Base-by-base conservation (phyloP, 2,113 vertebrate genomes). In the Oncorhynchus clarkii region DNA sequence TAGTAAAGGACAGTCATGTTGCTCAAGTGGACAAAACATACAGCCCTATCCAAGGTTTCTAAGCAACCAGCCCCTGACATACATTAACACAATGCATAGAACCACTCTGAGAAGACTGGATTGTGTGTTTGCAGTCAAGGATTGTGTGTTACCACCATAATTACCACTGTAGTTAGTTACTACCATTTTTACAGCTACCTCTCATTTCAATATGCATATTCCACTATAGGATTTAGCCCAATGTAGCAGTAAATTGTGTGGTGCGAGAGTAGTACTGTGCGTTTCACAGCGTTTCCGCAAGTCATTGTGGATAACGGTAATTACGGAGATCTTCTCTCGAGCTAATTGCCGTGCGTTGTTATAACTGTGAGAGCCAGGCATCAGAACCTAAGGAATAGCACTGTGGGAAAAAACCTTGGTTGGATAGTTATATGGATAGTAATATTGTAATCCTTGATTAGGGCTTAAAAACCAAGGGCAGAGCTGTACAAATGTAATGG, bases 21-120 rank as follows among this genome's bases (percentile, higher is more conserved):
- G 12, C 68, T 70, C 39, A 71, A 80, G 64, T 67, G 54, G 62
- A 79, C 86, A 79, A 78, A 79, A 88, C 79, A 85, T 84, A 87
- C 65, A 57, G 22, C 66, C 26, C 66, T 76, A 70, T n/a, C 39
- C 8, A 39, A 45, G 72, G 86, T 88, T 88, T 80, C 84, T 67
- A 82, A 72, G 84, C 84, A 79, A 84, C 64, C 76, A 79, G 78
- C 67, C 73, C 27, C 59, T 78, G 62, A 77, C 73, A 27, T 74
- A 77, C 51, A 81, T 72, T 34, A 76, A 62, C 60, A 72, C 48
- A 77, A 78, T 77, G 62, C 51, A 48, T 31, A 12, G 22, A 9
- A 45, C 39, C 20, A 65, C 71, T 67, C 54, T 81, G 74, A 70
- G 57, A 70, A 45, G 27, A n/a, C 39, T 26, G 9, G 39, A 1